Percentiles rank a stretch among this genome's conserved stretches.
These are phyloP conservation scores for Sebastes iracundus DNA, from an alignment of 2,797 vertebrate genomes.

Conservation along the genomic window DNA sequence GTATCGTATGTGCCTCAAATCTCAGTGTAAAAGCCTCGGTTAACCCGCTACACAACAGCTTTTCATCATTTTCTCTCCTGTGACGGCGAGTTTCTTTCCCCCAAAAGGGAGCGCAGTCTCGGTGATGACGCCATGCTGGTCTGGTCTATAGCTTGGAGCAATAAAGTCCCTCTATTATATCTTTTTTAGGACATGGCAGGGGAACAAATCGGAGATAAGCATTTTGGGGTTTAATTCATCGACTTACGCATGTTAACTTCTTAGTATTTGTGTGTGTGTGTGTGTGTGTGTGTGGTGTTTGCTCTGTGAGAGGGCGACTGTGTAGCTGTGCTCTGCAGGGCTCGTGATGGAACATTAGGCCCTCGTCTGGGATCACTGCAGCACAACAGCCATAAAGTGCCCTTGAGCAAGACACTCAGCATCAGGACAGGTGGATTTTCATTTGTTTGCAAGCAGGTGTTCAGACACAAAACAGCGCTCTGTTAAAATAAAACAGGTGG, in stretches of 20 bases:
- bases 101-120: no score
- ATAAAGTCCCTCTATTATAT: no score
- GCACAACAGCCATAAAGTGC: background rate
- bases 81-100: background rate
- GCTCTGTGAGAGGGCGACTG: slow-evolving; percentile 1
- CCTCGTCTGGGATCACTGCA: background rate
- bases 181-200: no score
- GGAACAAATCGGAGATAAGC: no score
- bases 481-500: background rate
- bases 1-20: no score
- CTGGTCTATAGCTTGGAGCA: no score
- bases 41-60: no score
- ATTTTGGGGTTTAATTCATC: slow-evolving; percentile 2
- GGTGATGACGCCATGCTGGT: no score
- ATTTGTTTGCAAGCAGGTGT: slow-evolving; percentile 1
- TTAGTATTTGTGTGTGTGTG: slow-evolving; percentile 1
- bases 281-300: slow-evolving; percentile 23
- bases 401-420: slow-evolving; percentile 16
- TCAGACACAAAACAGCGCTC: background rate
- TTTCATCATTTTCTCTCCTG: background rate
- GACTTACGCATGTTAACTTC: slow-evolving; percentile 9
- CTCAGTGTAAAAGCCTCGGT: no score
- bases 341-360: slow-evolving; percentile 19
- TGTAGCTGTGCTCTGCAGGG: slow-evolving; percentile 19
- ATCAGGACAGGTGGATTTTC: slow-evolving; percentile 8